These are phyloP conservation scores for Leptinotarsa juncta DNA, from an alignment of 2,888 invertebrate species.

Conservation along the genomic window DNA sequence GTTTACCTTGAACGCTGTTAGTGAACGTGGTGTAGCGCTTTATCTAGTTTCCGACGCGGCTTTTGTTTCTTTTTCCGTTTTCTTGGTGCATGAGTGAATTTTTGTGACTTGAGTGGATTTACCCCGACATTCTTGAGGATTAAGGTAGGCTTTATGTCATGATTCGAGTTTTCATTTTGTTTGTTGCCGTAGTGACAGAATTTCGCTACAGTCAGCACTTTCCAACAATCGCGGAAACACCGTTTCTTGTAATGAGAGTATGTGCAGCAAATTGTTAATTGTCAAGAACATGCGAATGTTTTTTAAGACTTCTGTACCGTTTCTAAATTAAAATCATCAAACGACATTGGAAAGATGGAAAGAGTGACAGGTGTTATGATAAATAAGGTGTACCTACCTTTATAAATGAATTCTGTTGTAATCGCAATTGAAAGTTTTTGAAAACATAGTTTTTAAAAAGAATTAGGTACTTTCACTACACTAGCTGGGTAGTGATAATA, in stretches of 20 bases:
- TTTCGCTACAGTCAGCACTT: conserved; percentile 15
- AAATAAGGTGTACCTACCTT: too few species aligned
- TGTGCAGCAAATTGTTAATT: neutral
- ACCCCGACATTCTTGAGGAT: conserved; percentile 13
- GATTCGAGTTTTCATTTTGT: neutral
- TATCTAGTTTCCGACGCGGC: conserved; percentile 26
- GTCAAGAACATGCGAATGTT: neutral
- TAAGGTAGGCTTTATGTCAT: conserved; percentile 37
- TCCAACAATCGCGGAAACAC: neutral
- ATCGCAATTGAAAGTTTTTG: too few species aligned
- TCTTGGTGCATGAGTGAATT: conserved; percentile 20
- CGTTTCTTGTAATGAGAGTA: neutral
- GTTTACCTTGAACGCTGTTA: conserved; percentile 56
- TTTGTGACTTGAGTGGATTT: conserved; percentile 29
- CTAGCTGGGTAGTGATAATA: too few species aligned
- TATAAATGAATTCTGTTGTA: too few species aligned
- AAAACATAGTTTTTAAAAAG: too few species aligned
- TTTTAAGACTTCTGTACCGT: neutral
- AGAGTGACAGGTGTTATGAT: too few species aligned
- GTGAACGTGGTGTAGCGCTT: conserved; percentile 34
- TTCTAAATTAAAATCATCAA: neutral
- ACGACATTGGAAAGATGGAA: neutral
- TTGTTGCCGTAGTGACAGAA: conserved; percentile 5
- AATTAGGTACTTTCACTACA: too few species aligned
- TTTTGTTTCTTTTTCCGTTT: conserved; percentile 33